These are phyloP conservation scores for Tetrapedia diversipes DNA, from an alignment of 2,888 invertebrate species.

Conservation along the genomic window DNA sequence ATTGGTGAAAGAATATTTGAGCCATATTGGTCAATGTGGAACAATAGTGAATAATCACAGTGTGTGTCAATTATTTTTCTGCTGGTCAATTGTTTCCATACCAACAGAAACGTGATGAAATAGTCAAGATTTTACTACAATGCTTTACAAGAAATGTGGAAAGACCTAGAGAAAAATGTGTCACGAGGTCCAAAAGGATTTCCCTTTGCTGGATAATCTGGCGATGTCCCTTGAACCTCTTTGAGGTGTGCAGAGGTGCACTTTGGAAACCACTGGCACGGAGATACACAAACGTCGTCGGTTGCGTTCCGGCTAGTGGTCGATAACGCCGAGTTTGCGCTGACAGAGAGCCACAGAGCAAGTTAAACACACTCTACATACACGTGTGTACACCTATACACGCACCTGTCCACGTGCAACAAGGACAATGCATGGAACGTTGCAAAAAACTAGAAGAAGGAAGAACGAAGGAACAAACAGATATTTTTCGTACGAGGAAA, in stretches of 20 bases:
- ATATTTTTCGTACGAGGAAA: background rate
- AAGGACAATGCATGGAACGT: background rate
- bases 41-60: too few relatives aligned
- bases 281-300: slow-evolving; percentile 46
- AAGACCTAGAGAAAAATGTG: background rate
- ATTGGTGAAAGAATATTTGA: too few relatives aligned
- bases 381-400: background rate
- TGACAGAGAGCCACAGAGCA: slow-evolving; percentile 61
- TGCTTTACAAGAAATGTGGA: background rate
- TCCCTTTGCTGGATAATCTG: too few relatives aligned
- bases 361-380: slow-evolving; percentile 32
- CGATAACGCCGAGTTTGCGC: slow-evolving; percentile 82
- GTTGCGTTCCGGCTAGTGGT: slow-evolving; percentile 66
- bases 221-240: background rate
- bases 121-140: too few relatives aligned
- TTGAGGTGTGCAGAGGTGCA: slow-evolving; percentile 30
- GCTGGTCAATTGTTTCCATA: too few relatives aligned
- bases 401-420: background rate
- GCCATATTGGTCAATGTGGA: too few relatives aligned
- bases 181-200: background rate
- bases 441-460: too few relatives aligned
- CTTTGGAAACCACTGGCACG: slow-evolving; percentile 52
- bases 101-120: too few relatives aligned
- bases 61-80: too few relatives aligned
- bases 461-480: background rate